Percentiles rank a stretch among this genome's conserved stretches.
Evolutionary conservation across 2,797 vertebrate species (phyloP).

Genomic region (Knipowitschia caucasica): DNA sequence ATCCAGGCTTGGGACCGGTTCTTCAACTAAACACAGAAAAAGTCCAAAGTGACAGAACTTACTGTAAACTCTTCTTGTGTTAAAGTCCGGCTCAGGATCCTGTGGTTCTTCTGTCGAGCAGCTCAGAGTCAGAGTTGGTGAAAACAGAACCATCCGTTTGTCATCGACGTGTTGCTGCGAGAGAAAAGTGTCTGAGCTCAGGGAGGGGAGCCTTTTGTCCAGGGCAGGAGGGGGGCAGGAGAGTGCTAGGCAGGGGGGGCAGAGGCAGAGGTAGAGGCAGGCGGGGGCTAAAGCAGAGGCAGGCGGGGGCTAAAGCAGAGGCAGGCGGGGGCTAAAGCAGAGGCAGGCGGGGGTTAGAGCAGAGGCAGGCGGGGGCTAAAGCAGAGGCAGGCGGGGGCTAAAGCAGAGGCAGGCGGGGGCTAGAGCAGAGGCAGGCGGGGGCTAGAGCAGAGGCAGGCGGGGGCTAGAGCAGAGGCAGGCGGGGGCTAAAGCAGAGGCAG

Average conservation of each 20-base stretch:
- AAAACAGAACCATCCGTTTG: background rate
- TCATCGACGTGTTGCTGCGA: constrained; percentile 33
- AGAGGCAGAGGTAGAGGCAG: too few relatives aligned
- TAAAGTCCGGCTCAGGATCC: background rate
- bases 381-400: too few relatives aligned
- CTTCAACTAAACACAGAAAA: background rate
- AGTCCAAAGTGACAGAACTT: background rate
- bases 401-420: too few relatives aligned
- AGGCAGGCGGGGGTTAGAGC: too few relatives aligned
- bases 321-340: too few relatives aligned
- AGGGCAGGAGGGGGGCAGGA: constrained; percentile 3
- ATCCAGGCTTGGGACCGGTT: background rate
- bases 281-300: constrained; percentile 28
- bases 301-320: constrained; percentile 3
- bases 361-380: constrained; percentile 17
- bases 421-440: constrained; percentile 18
- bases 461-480: constrained; percentile 43
- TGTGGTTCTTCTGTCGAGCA: too few relatives aligned
- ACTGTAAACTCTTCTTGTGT: background rate
- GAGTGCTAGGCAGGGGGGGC: too few relatives aligned
- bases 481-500: too few relatives aligned
- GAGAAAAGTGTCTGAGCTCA: constrained; percentile 20
- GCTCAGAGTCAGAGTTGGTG: too few relatives aligned
- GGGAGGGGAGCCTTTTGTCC: constrained; percentile 29
- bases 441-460: constrained; percentile 12